Conservation (phyloP, 2,797 vertebrate genomes). For the Labroides dimidiatus region DNA sequence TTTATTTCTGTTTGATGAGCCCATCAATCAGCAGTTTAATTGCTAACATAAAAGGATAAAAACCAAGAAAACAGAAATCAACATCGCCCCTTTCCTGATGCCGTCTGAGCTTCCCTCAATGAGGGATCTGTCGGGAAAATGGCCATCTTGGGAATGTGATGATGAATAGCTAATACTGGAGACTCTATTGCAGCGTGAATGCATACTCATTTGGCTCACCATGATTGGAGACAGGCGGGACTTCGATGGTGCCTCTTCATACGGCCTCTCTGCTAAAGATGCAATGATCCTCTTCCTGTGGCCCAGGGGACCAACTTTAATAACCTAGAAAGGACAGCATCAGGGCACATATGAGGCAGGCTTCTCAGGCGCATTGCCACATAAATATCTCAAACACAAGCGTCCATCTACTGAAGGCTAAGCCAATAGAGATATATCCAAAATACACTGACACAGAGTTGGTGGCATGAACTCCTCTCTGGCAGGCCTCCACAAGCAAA, state of each 20-base stretch:
- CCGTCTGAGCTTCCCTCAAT: background rate
- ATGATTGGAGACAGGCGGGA: slow-evolving; percentile 95
- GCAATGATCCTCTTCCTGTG: slow-evolving; percentile 97
- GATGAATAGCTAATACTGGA: background rate
- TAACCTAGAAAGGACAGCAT: slow-evolving; percentile 83
- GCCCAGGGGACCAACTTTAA: slow-evolving; percentile 94
- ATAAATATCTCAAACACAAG: slow-evolving; percentile 40
- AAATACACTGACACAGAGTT: slow-evolving; percentile 61
- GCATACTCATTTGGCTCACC: slow-evolving; percentile 75
- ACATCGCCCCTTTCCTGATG: background rate
- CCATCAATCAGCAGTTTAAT: no score
- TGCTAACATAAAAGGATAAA: background rate
- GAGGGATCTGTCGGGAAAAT: background rate
- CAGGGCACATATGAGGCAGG: slow-evolving; percentile 22
- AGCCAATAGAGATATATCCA: slow-evolving; percentile 58
- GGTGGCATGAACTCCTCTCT: slow-evolving; percentile 72
- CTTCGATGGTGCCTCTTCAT: slow-evolving; percentile 95
- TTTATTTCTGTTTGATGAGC: no score
- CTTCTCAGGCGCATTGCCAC: slow-evolving; percentile 18
- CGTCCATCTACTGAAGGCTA: slow-evolving; percentile 39
- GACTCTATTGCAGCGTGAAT: background rate
- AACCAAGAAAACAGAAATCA: background rate
- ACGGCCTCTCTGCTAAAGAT: slow-evolving; percentile 94
- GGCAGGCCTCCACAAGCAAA: slow-evolving; percentile 70
- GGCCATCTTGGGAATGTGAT: background rate